These are phyloP conservation scores for Noctua janthina DNA, from an alignment of 2,888 invertebrate species.

Conservation along the genomic window DNA sequence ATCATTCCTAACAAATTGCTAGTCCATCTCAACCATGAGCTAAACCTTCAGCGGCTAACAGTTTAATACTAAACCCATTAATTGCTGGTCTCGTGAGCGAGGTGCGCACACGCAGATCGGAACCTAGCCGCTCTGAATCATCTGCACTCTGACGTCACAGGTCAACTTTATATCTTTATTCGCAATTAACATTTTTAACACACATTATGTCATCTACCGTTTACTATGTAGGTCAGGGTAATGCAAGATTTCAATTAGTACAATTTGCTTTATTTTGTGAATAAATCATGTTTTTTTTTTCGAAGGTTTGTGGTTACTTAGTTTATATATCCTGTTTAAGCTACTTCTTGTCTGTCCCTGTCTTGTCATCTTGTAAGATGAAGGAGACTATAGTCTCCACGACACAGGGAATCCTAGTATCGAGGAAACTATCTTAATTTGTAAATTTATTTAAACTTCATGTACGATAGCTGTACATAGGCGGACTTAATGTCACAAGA, in stretches of 20 bases:
- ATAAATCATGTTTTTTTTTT: conserved; percentile 34
- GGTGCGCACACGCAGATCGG: conserved; percentile 53
- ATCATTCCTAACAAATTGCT: conserved; percentile 27
- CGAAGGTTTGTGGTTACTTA: conserved; percentile 38
- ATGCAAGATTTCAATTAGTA: conserved; percentile 51
- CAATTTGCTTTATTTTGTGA: conserved; percentile 42
- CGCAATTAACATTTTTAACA: conserved; percentile 65
- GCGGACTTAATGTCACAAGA: no score
- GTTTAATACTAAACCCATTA: conserved; percentile 45
- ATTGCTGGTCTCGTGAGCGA: conserved; percentile 49
- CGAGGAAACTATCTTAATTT: no score
- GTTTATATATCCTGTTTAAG: neutral
- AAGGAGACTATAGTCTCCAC: neutral
- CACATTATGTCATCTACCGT: conserved; percentile 57
- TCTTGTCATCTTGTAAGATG: neutral
- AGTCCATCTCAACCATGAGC: conserved; percentile 34
- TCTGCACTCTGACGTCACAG: conserved; percentile 69
- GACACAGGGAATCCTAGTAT: neutral
- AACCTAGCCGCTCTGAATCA: conserved; percentile 64
- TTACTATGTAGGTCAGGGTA: conserved; percentile 61
- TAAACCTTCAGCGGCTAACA: conserved; percentile 33
- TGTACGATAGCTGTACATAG: no score
- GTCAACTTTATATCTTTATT: conserved; percentile 65
- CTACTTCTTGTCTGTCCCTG: neutral
- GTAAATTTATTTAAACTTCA: no score